phyloP scores from a whole-genome alignment of 1,140 invertebrate species.

The Leptestheria dahalacensis region DNA sequence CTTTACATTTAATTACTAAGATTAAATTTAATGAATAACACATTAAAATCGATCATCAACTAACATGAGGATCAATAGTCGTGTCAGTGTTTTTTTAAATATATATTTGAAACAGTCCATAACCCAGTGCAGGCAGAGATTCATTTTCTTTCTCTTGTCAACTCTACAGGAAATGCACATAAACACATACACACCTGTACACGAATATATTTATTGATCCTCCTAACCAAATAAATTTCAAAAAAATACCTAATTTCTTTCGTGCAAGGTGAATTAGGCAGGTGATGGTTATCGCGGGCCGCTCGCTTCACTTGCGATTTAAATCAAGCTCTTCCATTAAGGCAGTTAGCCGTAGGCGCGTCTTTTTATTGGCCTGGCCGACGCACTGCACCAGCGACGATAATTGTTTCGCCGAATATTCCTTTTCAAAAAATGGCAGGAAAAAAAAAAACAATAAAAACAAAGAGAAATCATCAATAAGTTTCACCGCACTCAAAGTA shows the following conservation, averaged over 20 bases:
- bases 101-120: no score
- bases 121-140: no score
- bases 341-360: constrained; percentile 53
- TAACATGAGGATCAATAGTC: no score
- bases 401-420: constrained; percentile 80
- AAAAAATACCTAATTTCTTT: neutral
- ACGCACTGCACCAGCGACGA: constrained; percentile 66
- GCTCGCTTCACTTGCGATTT: neutral
- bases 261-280: no score
- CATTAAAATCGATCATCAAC: no score
- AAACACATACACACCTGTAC: neutral
- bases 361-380: constrained; percentile 75
- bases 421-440: constrained; percentile 32
- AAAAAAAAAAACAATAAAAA: constrained; percentile 16
- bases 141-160: no score
- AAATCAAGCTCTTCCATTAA: constrained; percentile 45
- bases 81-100: no score
- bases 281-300: no score
- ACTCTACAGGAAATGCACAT: neutral
- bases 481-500: no score
- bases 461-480: neutral
- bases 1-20: no score
- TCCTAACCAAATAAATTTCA: neutral
- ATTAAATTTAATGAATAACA: no score
- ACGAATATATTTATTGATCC: neutral